Percentiles rank a stretch among this genome's conserved stretches.
Evolutionary conservation across 2,113 vertebrate species (phyloP).

Genomic region (Muntiacus muntjak): DNA sequence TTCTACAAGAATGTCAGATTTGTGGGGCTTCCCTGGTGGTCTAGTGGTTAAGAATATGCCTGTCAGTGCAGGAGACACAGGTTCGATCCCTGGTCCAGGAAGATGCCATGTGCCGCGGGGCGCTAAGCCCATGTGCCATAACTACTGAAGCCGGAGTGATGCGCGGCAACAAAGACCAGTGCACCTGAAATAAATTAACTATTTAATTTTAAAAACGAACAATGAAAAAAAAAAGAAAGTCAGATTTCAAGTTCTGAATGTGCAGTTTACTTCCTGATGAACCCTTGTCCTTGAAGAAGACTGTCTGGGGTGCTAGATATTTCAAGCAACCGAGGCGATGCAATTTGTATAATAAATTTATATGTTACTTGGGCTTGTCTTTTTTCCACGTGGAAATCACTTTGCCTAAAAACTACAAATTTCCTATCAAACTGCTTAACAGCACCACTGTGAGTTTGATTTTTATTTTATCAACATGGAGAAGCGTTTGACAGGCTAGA

Average conservation of each 20-base stretch:
- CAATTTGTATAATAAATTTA: background rate
- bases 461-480: background rate
- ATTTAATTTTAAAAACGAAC: background rate
- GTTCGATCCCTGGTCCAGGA: background rate
- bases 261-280: background rate
- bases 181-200: background rate
- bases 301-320: background rate
- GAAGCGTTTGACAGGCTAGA: background rate
- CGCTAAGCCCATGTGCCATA: background rate
- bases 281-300: background rate
- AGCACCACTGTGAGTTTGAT: background rate
- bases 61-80: background rate
- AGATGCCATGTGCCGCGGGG: background rate
- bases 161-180: fast-evolving
- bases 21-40: background rate
- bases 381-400: background rate
- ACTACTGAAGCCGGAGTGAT: background rate
- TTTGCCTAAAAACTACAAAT: conserved; percentile 5
- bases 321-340: background rate
- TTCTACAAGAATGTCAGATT: background rate
- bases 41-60: background rate
- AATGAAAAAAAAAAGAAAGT: background rate
- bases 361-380: background rate
- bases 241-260: conserved; percentile 27
- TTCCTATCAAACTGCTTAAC: background rate